These are phyloP conservation scores for Scaptomyza caliginosa DNA, from an alignment of 2,888 invertebrate species.

Conservation along the genomic window DNA sequence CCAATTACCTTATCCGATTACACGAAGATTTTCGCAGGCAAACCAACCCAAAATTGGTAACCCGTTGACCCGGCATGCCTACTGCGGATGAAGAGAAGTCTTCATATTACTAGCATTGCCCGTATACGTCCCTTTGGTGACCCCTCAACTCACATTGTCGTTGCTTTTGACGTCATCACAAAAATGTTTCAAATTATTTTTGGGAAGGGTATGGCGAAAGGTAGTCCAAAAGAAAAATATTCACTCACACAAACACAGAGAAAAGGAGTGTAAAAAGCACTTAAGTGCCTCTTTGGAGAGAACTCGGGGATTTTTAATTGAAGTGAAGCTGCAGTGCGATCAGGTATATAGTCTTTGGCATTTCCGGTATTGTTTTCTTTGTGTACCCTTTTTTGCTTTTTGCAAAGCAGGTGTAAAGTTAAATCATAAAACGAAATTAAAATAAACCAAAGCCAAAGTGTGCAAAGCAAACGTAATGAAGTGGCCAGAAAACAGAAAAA, in stretches of 20 bases:
- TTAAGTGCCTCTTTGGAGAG: conserved; percentile 68
- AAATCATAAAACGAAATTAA: conserved; percentile 83
- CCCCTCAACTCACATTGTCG: conserved; percentile 39
- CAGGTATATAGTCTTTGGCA: conserved; percentile 26
- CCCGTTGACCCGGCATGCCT: conserved; percentile 64
- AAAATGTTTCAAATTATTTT: conserved; percentile 71
- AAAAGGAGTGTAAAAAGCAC: conserved; percentile 66
- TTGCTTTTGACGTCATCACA: conserved; percentile 50
- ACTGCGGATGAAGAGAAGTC: conserved; percentile 24
- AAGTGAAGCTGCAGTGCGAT: conserved; percentile 68
- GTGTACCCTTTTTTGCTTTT: conserved; percentile 5
- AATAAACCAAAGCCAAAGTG: conserved; percentile 68
- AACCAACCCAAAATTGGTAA: conserved; percentile 40
- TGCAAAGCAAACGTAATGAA: conserved; percentile 65
- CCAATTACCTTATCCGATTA: conserved; percentile 84
- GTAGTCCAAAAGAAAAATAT: conserved; percentile 63
- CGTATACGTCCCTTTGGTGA: conserved; percentile 52
- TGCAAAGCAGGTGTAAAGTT: conserved; percentile 81
- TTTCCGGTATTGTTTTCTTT: conserved; percentile 49
- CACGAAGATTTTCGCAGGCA: conserved; percentile 77
- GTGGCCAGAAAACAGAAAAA: conserved; percentile 50
- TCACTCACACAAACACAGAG: conserved; percentile 36
- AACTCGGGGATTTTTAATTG: conserved; percentile 77
- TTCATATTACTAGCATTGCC: conserved; percentile 55
- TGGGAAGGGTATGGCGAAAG: no score